Conservation (phyloP, 2,888 invertebrate genomes). For the Poecilus cupreus region DNA sequence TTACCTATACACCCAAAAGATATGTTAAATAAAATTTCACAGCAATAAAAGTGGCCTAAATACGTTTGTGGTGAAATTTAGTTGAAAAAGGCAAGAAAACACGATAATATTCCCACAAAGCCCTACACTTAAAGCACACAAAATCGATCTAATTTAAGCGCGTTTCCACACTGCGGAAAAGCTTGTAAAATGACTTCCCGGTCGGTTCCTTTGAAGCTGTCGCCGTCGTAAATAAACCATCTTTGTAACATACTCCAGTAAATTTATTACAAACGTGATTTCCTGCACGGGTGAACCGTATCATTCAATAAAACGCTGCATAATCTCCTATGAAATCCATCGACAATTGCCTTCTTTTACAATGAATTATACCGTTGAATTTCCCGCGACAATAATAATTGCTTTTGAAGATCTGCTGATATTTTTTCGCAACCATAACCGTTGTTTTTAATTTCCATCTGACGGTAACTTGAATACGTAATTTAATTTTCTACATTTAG, state of each 20-base stretch:
- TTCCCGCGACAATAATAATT: too few relatives aligned
- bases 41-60: too few relatives aligned
- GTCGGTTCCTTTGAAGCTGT: conserved; percentile 46
- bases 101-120: conserved; percentile 34
- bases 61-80: background rate
- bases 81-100: background rate
- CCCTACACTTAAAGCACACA: conserved; percentile 12
- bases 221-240: conserved; percentile 49
- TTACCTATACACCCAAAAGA: too few relatives aligned
- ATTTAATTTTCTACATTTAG: too few relatives aligned
- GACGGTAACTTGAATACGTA: too few relatives aligned
- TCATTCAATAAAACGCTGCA: conserved; percentile 49
- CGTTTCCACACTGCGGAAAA: conserved; percentile 42
- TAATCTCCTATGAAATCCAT: background rate
- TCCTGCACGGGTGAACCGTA: conserved; percentile 47
- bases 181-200: conserved; percentile 53
- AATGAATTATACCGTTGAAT: background rate
- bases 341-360: background rate
- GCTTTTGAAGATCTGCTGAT: too few relatives aligned
- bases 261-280: conserved; percentile 53
- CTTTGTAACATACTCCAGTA: conserved; percentile 56
- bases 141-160: conserved; percentile 51
- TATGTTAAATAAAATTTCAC: too few relatives aligned
- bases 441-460: too few relatives aligned
- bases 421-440: too few relatives aligned